Evolutionary conservation across 2,888 invertebrate species (phyloP), one percentile per base, ranked within the genome.

Genomic region (Eristalis tenax): DNA sequence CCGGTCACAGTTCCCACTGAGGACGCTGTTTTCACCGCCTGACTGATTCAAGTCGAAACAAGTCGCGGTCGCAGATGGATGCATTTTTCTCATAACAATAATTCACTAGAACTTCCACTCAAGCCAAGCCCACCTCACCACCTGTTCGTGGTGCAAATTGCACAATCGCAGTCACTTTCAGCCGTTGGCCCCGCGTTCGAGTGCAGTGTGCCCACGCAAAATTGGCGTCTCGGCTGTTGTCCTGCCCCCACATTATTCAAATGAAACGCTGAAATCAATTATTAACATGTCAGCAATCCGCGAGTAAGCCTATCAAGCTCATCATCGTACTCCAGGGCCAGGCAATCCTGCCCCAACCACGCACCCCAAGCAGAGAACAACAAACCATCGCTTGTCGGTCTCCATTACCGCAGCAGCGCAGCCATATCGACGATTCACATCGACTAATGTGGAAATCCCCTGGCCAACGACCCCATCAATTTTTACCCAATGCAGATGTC

Each of bases 211-310:
- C 85, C 81, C 69, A 85, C 82, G 64, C 71, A 69, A 43, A 57
- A 40, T 26, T 8, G 8, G 10, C 61, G 26, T 64, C 73, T 43
- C 63, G 64, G 71, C 57, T 59, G 50, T 73, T 56, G 50, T 56
- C 35, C 78, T 50, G 77, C 78, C 86, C 61, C 74, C 43, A 69
- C 80, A 87, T 80, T 66, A 73, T 66, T 83, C 77, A 83, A 63
- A 22, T 73, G 11, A 73, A 76, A 66, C 18, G 50, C 57, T 28
- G 13, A 80, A 87, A 76, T 87, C 83, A 83, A 87, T 87, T 87
- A 87, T 73, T 83, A 65, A 15, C 75, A 38, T 87, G 83, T 83
- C 83, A 83, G 50, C 79, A 79, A 80, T 83, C 87, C 83, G 23
- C 75, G 50, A 68, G 68, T 59, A 70, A 63, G 4, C 18, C 50